A percentile compares a stretch with the other conserved stretches of the same genome.
These are phyloP conservation scores for Bimastos eiseni DNA, from an alignment of 2,888 invertebrate genomes.

Conservation along the genomic window DNA sequence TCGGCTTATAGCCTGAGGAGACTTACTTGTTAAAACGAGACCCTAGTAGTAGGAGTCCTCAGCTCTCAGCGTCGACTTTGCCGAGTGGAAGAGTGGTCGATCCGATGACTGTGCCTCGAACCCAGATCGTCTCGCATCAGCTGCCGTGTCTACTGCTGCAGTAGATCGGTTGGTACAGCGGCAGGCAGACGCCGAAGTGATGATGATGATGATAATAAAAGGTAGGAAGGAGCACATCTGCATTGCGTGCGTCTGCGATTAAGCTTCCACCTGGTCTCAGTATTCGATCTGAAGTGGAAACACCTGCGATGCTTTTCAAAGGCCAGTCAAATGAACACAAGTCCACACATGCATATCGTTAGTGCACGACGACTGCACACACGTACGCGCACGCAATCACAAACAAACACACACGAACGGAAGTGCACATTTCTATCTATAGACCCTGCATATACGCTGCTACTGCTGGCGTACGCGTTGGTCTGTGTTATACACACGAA, in stretches of 20 bases:
- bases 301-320: neutral
- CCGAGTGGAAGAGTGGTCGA: neutral
- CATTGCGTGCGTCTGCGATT: neutral
- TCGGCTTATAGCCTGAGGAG: no score
- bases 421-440: neutral
- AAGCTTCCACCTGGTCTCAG: slow-evolving; percentile 17
- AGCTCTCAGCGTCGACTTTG: neutral
- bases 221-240: neutral
- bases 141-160: neutral
- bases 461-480: neutral
- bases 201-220: neutral
- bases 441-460: neutral
- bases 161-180: neutral
- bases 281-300: slow-evolving; percentile 8
- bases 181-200: neutral
- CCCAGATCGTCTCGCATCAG: neutral
- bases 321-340: neutral
- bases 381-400: neutral
- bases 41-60: neutral
- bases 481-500: neutral
- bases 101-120: neutral
- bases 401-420: neutral
- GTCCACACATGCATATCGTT: neutral
- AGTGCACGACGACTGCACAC: neutral
- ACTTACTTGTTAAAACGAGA: neutral